phyloP scores from a whole-genome alignment of 2,888 invertebrate genomes.

The Pristionchus japonicus region DNA sequence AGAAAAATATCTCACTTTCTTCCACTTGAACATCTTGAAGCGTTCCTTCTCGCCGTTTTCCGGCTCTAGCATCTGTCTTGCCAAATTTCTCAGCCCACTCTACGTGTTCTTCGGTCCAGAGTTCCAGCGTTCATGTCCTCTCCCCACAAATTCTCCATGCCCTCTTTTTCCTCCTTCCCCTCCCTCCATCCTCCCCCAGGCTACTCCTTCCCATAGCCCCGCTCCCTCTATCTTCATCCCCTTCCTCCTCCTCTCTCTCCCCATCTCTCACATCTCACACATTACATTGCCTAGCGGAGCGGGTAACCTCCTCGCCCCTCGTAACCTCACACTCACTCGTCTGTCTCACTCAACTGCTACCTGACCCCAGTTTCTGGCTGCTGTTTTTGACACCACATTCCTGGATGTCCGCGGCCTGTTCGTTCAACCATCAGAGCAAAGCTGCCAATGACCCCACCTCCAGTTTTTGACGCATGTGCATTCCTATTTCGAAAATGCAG shows the following conservation, averaged over 20 bases:
- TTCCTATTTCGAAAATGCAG: too few species aligned
- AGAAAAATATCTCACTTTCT: neutral
- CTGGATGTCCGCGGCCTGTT: too few species aligned
- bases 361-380: neutral
- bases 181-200: neutral
- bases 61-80: neutral
- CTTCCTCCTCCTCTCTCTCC: neutral
- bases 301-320: neutral
- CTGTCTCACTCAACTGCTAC: constrained; percentile 18
- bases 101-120: too few species aligned
- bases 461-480: neutral
- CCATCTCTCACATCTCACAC: constrained; percentile 16
- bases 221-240: neutral
- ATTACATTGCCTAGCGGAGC: constrained; percentile 34
- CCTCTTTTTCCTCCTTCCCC: constrained; percentile 13
- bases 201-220: neutral
- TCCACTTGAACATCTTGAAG: neutral
- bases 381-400: neutral
- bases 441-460: too few species aligned
- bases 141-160: neutral
- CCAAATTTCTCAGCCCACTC: neutral
- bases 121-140: neutral
- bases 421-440: too few species aligned
- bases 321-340: neutral
- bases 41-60: neutral